phyloP scores from a whole-genome alignment of 2,888 invertebrate genomes.

The Mimas tiliae region DNA sequence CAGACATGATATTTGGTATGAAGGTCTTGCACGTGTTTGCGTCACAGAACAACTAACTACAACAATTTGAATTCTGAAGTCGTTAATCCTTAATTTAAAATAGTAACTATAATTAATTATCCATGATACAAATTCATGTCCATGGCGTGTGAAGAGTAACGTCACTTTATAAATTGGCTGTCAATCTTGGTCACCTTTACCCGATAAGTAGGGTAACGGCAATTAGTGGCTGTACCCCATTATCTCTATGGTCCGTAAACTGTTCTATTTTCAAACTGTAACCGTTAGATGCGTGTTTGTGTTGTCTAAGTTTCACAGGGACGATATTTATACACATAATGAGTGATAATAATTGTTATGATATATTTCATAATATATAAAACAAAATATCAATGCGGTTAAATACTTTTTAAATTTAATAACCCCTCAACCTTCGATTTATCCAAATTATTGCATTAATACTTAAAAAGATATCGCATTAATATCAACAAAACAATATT shows the following conservation, averaged over 20 bases:
- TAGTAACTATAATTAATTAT: neutral
- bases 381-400: too few species aligned
- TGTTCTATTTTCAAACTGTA: constrained; percentile 53
- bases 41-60: too few species aligned
- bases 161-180: constrained; percentile 54
- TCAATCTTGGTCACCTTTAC: constrained; percentile 52
- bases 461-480: neutral
- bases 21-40: too few species aligned
- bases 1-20: too few species aligned
- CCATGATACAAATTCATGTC: neutral
- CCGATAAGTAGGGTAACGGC: constrained; percentile 56
- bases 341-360: too few species aligned
- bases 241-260: constrained; percentile 49
- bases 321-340: too few species aligned
- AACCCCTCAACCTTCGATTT: too few species aligned
- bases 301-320: neutral
- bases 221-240: constrained; percentile 53
- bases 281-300: constrained; percentile 17
- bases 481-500: neutral
- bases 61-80: too few species aligned
- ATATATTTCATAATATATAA: too few species aligned
- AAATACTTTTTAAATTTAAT: too few species aligned
- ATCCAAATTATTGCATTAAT: neutral
- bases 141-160: constrained; percentile 37
- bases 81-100: neutral